phyloP scores from a whole-genome alignment of 2,888 invertebrate genomes.

The Trachelus tabidus region DNA sequence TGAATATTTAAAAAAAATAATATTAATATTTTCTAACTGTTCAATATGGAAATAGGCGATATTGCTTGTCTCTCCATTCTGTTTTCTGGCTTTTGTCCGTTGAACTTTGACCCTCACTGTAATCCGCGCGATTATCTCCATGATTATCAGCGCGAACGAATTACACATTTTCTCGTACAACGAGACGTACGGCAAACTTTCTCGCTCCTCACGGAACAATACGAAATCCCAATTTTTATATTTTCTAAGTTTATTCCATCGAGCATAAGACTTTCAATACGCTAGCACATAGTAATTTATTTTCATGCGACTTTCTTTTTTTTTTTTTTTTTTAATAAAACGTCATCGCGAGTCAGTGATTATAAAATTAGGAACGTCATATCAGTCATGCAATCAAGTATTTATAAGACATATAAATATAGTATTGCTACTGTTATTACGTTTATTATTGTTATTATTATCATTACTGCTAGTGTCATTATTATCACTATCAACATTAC shows the following conservation, averaged over 20 bases:
- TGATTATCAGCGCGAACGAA: not conserved
- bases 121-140: not conserved
- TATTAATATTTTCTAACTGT: not conserved
- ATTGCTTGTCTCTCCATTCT: not conserved
- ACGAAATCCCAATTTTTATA: constrained; percentile 3
- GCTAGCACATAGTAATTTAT: constrained; percentile 62
- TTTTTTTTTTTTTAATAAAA: constrained; percentile 13
- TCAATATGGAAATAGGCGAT: not conserved
- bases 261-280: constrained; percentile 57
- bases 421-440: constrained; percentile 16
- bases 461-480: constrained; percentile 16
- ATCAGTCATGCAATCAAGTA: constrained; percentile 60
- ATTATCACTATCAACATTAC: constrained; percentile 3
- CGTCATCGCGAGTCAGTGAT: constrained; percentile 40
- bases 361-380: constrained; percentile 53
- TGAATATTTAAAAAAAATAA: not conserved
- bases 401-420: constrained; percentile 37
- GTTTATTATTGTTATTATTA: constrained; percentile 26
- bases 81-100: not conserved
- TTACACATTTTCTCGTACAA: not conserved
- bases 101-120: not conserved
- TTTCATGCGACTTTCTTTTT: constrained; percentile 45
- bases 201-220: not conserved
- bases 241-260: constrained; percentile 51
- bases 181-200: not conserved